phyloP scores from a whole-genome alignment of 92 coral and sea anemone species.

The Bergia sp. region DNA sequence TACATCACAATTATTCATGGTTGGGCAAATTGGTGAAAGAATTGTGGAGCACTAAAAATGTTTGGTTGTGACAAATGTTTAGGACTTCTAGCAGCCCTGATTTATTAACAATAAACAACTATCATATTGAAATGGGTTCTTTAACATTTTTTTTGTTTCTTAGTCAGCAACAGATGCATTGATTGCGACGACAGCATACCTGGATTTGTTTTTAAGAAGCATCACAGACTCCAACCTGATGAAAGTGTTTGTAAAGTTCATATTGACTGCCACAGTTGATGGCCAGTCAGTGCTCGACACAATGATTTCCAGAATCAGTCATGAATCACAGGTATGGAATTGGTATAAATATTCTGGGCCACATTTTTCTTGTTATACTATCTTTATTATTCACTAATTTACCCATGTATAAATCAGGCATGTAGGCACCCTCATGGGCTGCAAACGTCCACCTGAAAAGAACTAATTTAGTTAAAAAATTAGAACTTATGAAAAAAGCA shows the following conservation, averaged over 20 bases:
- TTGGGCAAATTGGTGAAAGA: no score
- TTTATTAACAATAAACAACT: no score
- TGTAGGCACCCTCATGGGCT: no score
- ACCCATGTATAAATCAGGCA: no score
- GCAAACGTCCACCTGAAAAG: no score
- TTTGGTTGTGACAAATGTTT: no score
- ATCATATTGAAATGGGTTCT: no score
- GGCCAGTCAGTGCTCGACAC: conserved; percentile 80
- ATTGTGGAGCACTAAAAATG: no score
- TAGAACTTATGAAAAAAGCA: no score
- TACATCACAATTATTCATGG: no score
- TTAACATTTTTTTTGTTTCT: neutral
- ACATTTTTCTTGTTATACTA: neutral
- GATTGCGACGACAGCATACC: conserved; percentile 93
- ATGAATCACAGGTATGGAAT: conserved; percentile 81
- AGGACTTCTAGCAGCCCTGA: no score
- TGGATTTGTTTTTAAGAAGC: conserved; percentile 92
- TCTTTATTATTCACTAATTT: neutral
- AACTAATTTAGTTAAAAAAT: no score
- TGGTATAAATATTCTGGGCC: neutral
- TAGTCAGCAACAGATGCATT: conserved; percentile 92
- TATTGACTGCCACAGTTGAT: conserved; percentile 85
- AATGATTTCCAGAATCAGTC: conserved; percentile 84
- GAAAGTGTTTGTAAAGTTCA: conserved; percentile 90
- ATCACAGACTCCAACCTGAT: conserved; percentile 93